Conservation (phyloP, 1,140 invertebrate genomes). For the Penaeus vannamei region DNA sequence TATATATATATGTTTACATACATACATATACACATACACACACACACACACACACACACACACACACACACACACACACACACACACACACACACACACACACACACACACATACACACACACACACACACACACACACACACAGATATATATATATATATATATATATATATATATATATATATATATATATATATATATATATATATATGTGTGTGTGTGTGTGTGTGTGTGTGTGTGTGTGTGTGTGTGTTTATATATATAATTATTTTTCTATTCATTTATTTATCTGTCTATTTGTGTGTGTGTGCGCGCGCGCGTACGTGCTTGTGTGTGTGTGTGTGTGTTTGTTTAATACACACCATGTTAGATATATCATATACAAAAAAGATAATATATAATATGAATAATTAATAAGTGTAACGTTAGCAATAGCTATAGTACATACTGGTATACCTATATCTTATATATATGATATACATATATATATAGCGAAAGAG, state of each 20-base stretch:
- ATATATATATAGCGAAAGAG: no score
- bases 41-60: neutral
- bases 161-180: constrained; percentile 16
- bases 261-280: neutral
- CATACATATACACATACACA: no score
- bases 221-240: constrained; percentile 9
- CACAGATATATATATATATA: neutral
- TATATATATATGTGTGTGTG: constrained; percentile 33
- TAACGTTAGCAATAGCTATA: no score
- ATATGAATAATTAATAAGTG: neutral
- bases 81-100: neutral
- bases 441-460: no score
- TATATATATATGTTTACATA: no score
- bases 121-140: neutral
- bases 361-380: neutral
- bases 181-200: constrained; percentile 23
- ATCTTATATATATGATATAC: no score
- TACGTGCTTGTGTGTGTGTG: neutral
- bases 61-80: neutral
- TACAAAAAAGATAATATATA: neutral
- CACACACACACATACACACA: neutral
- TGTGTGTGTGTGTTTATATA: neutral
- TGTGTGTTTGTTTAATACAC: neutral
- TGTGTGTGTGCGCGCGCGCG: neutral
- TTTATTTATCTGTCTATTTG: neutral